These are phyloP conservation scores for Oenanthe oenanthe DNA, from an alignment of 2,113 vertebrate genomes.

Conservation along the genomic window DNA sequence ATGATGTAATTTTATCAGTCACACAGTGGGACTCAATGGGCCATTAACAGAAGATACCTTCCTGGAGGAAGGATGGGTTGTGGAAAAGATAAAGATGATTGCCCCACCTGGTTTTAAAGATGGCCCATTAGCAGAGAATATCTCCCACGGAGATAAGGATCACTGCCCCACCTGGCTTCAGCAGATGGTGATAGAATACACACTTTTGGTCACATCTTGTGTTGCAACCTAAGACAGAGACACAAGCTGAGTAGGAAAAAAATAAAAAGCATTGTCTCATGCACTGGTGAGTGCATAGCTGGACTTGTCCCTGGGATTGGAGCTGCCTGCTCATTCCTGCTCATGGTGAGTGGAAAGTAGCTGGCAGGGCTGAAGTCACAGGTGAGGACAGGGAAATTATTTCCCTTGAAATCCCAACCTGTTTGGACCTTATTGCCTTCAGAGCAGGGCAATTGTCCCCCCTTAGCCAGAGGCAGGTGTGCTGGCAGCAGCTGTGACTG, in stretches of 20 bases:
- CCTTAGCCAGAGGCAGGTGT: fast-evolving
- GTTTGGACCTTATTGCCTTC: background rate
- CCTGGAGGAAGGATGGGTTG: no score
- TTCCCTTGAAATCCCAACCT: fast-evolving
- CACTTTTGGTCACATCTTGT: no score
- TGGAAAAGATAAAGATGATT: no score
- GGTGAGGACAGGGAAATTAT: background rate
- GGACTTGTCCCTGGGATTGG: background rate
- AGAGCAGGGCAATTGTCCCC: fast-evolving
- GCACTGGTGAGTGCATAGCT: background rate
- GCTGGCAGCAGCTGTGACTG: background rate
- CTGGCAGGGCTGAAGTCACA: background rate
- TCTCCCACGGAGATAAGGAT: no score
- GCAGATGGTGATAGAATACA: no score
- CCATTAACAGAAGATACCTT: no score
- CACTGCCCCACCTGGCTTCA: no score
- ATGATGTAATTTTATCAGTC: no score
- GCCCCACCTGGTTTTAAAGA: no score
- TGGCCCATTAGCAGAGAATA: no score
- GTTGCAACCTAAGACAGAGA: background rate
- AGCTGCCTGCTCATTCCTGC: background rate
- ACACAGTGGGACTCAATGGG: no score
- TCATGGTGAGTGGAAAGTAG: background rate
- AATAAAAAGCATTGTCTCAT: background rate
- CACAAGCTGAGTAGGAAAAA: background rate